These are phyloP conservation scores for Sternotherus odoratus DNA, from an alignment of 2,797 vertebrate genomes.

Conservation along the genomic window DNA sequence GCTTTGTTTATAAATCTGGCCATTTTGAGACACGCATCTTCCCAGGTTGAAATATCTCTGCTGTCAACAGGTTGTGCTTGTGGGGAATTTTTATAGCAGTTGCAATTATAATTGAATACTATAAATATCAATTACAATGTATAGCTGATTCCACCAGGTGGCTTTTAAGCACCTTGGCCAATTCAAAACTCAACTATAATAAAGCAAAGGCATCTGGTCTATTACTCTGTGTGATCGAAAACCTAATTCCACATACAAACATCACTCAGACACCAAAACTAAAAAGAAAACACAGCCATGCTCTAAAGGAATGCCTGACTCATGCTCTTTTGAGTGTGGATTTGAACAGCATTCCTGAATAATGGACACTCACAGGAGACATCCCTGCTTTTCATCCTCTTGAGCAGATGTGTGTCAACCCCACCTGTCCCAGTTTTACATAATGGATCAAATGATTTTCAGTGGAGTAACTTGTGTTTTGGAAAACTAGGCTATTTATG, in stretches of 20 bases:
- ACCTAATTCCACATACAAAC: neutral
- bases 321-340: fast-evolving
- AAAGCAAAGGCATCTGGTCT: neutral
- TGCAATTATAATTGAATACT: neutral
- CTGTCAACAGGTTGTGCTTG: neutral
- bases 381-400: neutral
- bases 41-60: neutral
- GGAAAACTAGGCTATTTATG: no score
- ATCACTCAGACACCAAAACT: neutral
- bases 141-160: neutral
- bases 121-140: neutral
- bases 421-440: neutral
- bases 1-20: neutral
- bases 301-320: neutral
- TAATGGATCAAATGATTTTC: neutral
- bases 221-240: neutral
- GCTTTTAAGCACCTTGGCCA: neutral
- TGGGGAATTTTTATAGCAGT: neutral
- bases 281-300: fast-evolving
- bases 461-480: neutral
- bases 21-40: neutral
- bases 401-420: neutral
- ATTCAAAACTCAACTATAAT: neutral
- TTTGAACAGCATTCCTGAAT: neutral
- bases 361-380: neutral